These are phyloP conservation scores for Ips nitidus DNA, from an alignment of 1,140 invertebrate species.

Conservation along the genomic window DNA sequence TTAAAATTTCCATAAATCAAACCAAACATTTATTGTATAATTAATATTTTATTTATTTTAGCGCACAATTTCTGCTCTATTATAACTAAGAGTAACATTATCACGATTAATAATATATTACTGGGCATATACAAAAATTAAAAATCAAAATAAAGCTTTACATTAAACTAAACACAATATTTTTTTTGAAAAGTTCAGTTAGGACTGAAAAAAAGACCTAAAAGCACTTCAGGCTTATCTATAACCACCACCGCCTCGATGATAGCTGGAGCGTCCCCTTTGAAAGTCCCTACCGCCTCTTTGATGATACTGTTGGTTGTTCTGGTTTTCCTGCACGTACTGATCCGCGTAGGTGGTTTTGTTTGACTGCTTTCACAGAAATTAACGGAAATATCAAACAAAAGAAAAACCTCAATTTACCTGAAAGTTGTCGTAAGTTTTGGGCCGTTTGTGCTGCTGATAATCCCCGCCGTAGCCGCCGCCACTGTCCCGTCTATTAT, in stretches of 20 bases:
- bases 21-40: no score
- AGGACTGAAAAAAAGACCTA: no score
- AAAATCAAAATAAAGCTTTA: no score
- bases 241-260: slow-evolving; percentile 46
- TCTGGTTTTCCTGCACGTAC: slow-evolving; percentile 49
- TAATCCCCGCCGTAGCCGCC: slow-evolving; percentile 41
- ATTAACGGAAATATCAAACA: not conserved
- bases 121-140: no score
- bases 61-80: no score
- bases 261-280: slow-evolving; percentile 49
- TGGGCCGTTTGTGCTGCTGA: slow-evolving; percentile 46
- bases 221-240: slow-evolving; percentile 18
- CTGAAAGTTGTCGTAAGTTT: slow-evolving; percentile 50
- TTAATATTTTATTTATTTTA: no score
- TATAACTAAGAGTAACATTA: no score
- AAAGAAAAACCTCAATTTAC: not conserved
- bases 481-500: slow-evolving; percentile 43
- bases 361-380: slow-evolving; percentile 34
- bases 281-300: slow-evolving; percentile 26
- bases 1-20: no score
- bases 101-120: no score
- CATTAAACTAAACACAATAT: no score
- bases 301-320: slow-evolving; percentile 48
- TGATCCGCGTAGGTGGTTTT: slow-evolving; percentile 50
- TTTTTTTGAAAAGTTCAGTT: no score